Evolutionary conservation across 2,888 invertebrate genomes (phyloP).

Genomic region (Caenorhabditis sp.): DNA sequence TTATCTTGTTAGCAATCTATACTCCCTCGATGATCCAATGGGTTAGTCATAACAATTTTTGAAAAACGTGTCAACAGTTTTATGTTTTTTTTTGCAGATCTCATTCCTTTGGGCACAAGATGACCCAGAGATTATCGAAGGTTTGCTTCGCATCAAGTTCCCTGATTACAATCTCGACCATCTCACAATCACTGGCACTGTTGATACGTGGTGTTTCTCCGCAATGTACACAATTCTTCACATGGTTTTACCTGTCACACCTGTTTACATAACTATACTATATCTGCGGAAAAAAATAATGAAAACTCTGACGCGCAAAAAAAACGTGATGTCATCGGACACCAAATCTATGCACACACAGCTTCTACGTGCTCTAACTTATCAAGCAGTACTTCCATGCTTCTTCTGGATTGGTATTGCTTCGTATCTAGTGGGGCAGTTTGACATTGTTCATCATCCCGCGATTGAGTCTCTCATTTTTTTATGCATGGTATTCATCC

Average conservation of each 20-base stretch:
- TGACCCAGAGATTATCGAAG: slow-evolving; percentile 21
- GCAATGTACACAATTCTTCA: slow-evolving; percentile 23
- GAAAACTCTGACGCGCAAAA: slow-evolving; percentile 1
- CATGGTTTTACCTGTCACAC: slow-evolving; percentile 21
- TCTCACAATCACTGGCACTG: slow-evolving; percentile 14
- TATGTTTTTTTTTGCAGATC: background rate
- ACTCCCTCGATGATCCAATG: slow-evolving; percentile 21
- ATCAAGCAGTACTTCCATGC: slow-evolving; percentile 16
- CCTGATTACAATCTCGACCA: slow-evolving; percentile 32
- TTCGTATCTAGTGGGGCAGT: slow-evolving; percentile 12
- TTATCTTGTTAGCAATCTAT: slow-evolving; percentile 16
- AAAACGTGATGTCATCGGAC: slow-evolving; percentile 4
- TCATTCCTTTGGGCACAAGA: slow-evolving; percentile 27
- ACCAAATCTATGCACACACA: slow-evolving; percentile 20
- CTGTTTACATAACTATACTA: slow-evolving; percentile 13
- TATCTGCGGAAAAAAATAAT: slow-evolving; percentile 16
- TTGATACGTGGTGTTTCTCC: slow-evolving; percentile 9
- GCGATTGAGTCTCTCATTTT: slow-evolving; percentile 9
- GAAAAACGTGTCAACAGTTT: too few species aligned
- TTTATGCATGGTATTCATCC: background rate
- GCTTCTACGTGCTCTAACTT: slow-evolving; percentile 21
- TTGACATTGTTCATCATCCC: slow-evolving; percentile 17
- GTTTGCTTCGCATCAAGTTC: slow-evolving; percentile 8
- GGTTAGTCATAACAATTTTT: background rate
- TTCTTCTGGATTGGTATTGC: slow-evolving; percentile 16